These are phyloP conservation scores for Athene noctua DNA, from an alignment of 2,113 vertebrate species.

Conservation along the genomic window DNA sequence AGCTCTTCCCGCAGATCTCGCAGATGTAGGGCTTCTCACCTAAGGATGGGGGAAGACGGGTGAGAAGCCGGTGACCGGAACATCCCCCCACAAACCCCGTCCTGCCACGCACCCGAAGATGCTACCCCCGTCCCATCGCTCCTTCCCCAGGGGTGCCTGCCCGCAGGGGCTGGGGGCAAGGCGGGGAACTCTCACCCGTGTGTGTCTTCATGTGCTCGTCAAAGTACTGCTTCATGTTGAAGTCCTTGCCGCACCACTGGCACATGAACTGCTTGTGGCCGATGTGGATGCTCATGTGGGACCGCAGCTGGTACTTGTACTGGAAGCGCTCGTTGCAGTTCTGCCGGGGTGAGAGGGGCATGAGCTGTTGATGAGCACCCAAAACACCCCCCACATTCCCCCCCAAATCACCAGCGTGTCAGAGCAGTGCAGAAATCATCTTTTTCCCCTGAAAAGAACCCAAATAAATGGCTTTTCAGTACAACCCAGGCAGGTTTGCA, in stretches of 20 bases:
- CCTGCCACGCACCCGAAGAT: not conserved
- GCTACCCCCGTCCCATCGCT: rapidly evolving
- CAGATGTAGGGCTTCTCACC: slow-evolving; percentile 98
- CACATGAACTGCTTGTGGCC: slow-evolving; percentile 87
- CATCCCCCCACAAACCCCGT: rapidly evolving
- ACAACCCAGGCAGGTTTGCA: not conserved
- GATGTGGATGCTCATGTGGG: slow-evolving; percentile 85
- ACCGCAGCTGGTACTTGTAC: slow-evolving; percentile 85
- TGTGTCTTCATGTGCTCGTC: slow-evolving; percentile 84
- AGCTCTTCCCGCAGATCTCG: slow-evolving; percentile 97
- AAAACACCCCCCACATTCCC: not conserved
- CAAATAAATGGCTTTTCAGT: not conserved
- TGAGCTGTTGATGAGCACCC: not conserved
- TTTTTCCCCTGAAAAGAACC: rapidly evolving
- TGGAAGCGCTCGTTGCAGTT: slow-evolving; percentile 93
- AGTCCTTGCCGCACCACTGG: slow-evolving; percentile 85
- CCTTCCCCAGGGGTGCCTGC: rapidly evolving
- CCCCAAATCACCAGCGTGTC: not conserved
- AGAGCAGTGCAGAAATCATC: rapidly evolving
- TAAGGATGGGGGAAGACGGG: not conserved
- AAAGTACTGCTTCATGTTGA: slow-evolving; percentile 86
- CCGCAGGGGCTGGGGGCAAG: no score
- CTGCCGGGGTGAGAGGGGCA: slow-evolving; percentile 8
- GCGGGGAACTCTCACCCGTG: slow-evolving; percentile 60
- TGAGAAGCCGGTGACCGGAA: not conserved